Evolutionary conservation across 92 coral and sea anemone species (phyloP).

Genomic region (Heteractis magnifica): DNA sequence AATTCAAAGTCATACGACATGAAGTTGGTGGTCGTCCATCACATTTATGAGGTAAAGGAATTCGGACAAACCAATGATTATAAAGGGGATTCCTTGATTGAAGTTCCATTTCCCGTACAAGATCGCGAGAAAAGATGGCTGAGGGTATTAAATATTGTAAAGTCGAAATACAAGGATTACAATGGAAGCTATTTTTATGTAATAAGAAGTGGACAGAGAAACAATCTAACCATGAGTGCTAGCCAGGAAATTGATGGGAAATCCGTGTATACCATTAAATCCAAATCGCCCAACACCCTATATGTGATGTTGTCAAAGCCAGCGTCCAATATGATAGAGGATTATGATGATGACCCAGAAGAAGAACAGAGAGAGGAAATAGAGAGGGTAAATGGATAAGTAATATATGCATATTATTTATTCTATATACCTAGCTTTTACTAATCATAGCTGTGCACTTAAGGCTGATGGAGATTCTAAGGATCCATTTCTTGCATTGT

Average conservation of each 20-base stretch:
- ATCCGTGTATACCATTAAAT: conserved; percentile 18
- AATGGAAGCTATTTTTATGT: conserved; percentile 23
- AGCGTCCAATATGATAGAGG: conserved; percentile 1
- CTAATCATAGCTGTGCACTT: conserved; percentile 38
- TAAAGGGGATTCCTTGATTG: conserved; percentile 16
- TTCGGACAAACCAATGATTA: conserved; percentile 19
- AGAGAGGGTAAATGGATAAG: background rate
- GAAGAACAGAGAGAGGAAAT: conserved; percentile 14
- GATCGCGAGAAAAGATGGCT: conserved; percentile 21
- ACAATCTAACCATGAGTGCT: background rate
- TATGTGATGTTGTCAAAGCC: conserved; percentile 31
- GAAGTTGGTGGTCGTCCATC: conserved; percentile 29
- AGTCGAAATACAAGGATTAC: conserved; percentile 18
- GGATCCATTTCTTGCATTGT: conserved; percentile 12
- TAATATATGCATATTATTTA: background rate
- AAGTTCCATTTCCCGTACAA: conserved; percentile 21
- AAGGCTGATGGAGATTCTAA: conserved; percentile 38
- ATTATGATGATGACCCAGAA: conserved; percentile 5
- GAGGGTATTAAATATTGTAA: background rate
- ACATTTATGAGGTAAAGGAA: conserved; percentile 20
- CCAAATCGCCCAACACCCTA: conserved; percentile 27
- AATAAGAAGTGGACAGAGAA: conserved; percentile 20
- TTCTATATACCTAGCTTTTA: background rate
- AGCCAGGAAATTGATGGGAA: conserved; percentile 31
- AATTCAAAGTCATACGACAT: conserved; percentile 24